These are phyloP conservation scores for Dryobates pubescens DNA, from an alignment of 2,797 vertebrate species.

Conservation along the genomic window DNA sequence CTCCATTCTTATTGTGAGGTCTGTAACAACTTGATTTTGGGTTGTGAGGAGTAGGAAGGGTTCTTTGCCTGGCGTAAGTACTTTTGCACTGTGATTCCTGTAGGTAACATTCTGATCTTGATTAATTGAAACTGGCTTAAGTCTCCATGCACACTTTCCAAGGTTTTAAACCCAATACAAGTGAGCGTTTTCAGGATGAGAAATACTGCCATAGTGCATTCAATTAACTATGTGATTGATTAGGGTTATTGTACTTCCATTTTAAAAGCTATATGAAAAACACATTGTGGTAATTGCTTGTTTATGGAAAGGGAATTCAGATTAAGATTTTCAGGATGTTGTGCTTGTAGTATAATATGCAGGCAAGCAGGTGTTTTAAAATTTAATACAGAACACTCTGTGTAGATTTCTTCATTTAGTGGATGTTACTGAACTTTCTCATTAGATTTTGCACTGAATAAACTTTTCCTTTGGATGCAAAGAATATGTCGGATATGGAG, in stretches of 20 bases:
- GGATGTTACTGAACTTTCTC: conserved; percentile 37
- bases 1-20: neutral
- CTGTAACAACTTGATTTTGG: neutral
- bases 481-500: neutral
- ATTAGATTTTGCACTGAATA: conserved; percentile 19
- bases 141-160: neutral
- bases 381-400: neutral
- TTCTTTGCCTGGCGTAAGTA: neutral
- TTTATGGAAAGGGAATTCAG: neutral
- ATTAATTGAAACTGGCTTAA: neutral
- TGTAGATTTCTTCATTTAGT: neutral
- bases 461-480: conserved; percentile 3
- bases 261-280: neutral
- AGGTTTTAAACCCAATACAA: neutral
- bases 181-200: neutral
- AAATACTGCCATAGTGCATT: neutral
- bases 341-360: neutral
- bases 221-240: neutral
- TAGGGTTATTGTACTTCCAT: neutral
- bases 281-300: neutral
- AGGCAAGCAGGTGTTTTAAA: conserved; percentile 19
- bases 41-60: neutral
- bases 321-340: neutral
- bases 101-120: neutral
- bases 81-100: neutral